Percentiles rank a stretch among this genome's conserved stretches.
These are phyloP conservation scores for Tromatobia lineatoria DNA, from an alignment of 2,888 invertebrate species.

Conservation along the genomic window DNA sequence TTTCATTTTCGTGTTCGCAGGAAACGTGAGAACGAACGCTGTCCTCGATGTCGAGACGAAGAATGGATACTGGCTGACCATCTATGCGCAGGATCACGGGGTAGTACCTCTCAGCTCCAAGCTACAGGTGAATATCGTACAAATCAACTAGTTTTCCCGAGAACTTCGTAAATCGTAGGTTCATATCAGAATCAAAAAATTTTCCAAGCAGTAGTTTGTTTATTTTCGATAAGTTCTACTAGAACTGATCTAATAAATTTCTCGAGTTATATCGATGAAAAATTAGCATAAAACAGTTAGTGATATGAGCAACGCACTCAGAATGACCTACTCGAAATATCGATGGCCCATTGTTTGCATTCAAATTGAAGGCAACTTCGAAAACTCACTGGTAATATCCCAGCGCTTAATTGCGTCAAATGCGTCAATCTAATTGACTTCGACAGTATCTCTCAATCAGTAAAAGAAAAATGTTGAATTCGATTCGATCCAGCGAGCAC, in stretches of 20 bases:
- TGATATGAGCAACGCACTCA: background rate
- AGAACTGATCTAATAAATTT: background rate
- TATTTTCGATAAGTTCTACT: background rate
- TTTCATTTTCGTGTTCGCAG: conserved; percentile 85
- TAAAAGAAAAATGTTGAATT: no score
- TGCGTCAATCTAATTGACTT: background rate
- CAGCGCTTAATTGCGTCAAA: background rate
- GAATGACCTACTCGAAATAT: background rate
- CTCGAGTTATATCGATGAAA: background rate
- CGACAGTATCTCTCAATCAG: background rate
- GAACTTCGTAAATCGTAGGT: background rate
- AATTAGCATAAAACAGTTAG: background rate
- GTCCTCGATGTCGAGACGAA: conserved; percentile 96
- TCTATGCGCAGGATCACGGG: conserved; percentile 97
- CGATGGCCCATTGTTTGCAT: background rate
- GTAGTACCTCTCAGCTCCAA: conserved; percentile 94
- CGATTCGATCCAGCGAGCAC: no score
- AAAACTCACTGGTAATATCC: background rate
- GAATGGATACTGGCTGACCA: conserved; percentile 96
- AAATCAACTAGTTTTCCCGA: conserved; percentile 29
- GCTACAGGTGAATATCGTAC: conserved; percentile 89
- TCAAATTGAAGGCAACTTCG: background rate
- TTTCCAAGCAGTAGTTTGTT: background rate
- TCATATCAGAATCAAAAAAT: background rate
- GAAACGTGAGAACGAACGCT: conserved; percentile 93